Evolutionary conservation across 1,140 invertebrate species (phyloP), one percentile per base, ranked within the genome.

Genomic region (Sarcophaga peregrina): DNA sequence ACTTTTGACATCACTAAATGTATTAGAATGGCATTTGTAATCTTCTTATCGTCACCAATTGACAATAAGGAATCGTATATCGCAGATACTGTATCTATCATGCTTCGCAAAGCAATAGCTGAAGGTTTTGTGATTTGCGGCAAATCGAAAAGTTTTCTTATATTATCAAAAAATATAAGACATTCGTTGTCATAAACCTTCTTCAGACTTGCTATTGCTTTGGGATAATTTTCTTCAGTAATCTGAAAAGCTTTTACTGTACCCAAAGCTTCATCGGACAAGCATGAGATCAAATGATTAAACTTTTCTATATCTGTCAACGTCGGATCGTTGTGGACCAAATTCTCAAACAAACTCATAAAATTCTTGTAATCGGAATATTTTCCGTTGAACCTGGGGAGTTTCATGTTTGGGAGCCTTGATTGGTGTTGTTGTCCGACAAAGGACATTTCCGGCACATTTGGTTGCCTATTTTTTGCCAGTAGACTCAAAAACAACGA

Each of bases 1-100:
- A 82, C 81, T 74, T 74, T 82, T 15, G 68, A 15, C 62, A 82
- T 82, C 7, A 50, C 73, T 47, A 82, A 20, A 17, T 62, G 82
- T 46, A 80, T 80, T 7, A 83, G n/a, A 1, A 83, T 46, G 8
- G 45, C 82, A 10, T 83, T 73, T 20, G 74, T 15, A n/a, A 83
- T 83, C 10, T 15, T 45, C 20, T 78, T 50, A 9, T 82, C 62
- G 46, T 62, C 17, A n/a, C 81, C 81, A 68, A 82, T 25, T 20
- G 81, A 73, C 25, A 82, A 73, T 8, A 72, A 47, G 0, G 76
- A 80, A 68, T 80, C 74, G 48, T 80, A 80, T 17, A 83, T 50
- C 2, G 74, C 74, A 0, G 82, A 83, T 46, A 83, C 48, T 0
- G 50, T 68, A 46, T 80, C 82, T 15, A 82, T 62, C n/a, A 83